phyloP scores from a whole-genome alignment of 1,140 invertebrate genomes.

The Bombus pascuorum region DNA sequence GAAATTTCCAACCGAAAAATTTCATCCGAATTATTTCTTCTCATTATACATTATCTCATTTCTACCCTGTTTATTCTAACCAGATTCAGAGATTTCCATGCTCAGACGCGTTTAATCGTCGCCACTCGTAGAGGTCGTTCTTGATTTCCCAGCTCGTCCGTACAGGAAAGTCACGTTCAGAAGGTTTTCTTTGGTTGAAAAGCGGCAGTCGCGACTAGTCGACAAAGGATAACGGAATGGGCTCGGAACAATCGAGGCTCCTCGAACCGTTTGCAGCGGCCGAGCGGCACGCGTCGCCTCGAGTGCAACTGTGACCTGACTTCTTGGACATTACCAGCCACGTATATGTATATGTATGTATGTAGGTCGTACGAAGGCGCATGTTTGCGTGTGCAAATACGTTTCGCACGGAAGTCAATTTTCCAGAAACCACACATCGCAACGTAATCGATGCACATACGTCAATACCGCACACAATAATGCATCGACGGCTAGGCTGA shows the following conservation, averaged over 20 bases:
- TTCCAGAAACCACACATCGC: conserved; percentile 10
- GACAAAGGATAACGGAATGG: conserved; percentile 13
- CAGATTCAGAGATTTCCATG: background rate
- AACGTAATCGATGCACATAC: background rate
- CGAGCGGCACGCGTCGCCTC: conserved; percentile 10
- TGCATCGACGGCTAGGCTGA: background rate
- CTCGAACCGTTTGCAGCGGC: conserved; percentile 10
- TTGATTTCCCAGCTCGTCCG: background rate
- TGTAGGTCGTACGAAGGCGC: conserved; percentile 29
- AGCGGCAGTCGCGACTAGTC: background rate
- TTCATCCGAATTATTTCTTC: too few relatives aligned
- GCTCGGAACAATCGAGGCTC: conserved; percentile 28
- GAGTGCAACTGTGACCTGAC: conserved; percentile 33
- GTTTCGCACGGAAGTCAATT: conserved; percentile 15
- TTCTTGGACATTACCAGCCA: conserved; percentile 3
- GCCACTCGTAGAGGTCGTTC: background rate
- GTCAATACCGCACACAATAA: conserved; percentile 12
- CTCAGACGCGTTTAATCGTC: background rate
- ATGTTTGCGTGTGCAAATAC: conserved; percentile 30
- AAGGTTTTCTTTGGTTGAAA: background rate
- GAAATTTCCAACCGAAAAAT: too few relatives aligned
- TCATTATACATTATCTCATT: background rate
- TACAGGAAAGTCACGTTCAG: background rate
- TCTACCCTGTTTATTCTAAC: background rate
- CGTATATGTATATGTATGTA: background rate